Evolutionary conservation across 2,113 vertebrate genomes (phyloP).

Genomic region (Hemiprocne comata): DNA sequence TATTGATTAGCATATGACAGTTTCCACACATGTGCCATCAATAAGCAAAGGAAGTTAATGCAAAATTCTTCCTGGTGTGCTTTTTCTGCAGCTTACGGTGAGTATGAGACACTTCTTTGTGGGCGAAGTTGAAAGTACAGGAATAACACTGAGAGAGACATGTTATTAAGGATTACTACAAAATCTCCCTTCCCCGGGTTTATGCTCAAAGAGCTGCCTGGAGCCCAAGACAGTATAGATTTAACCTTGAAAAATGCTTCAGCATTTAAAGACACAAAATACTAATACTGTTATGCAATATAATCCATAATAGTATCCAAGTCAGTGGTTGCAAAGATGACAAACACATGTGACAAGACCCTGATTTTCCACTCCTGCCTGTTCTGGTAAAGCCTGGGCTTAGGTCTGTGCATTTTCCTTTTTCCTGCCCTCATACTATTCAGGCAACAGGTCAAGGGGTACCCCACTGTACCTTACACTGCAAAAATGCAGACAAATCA

Average conservation of each 20-base stretch:
- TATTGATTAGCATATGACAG: neutral
- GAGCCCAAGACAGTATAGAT: neutral
- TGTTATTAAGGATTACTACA: neutral
- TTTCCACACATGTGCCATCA: neutral
- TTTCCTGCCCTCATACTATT: neutral
- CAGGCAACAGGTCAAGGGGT: neutral
- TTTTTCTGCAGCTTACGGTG: neutral
- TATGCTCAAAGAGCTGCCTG: neutral
- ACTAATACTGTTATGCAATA: neutral
- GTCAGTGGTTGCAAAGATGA: neutral
- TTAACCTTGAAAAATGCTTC: neutral
- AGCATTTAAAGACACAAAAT: neutral
- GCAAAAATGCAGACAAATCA: neutral
- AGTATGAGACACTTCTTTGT: neutral
- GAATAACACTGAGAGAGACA: neutral
- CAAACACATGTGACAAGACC: neutral
- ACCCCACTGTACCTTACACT: neutral
- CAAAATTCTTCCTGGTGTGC: neutral
- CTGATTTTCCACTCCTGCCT: neutral
- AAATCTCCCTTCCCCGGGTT: neutral
- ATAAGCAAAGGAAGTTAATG: neutral
- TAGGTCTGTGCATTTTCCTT: neutral
- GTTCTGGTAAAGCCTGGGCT: neutral
- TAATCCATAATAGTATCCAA: neutral
- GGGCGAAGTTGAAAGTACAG: neutral